Evolutionary conservation across 2,888 invertebrate genomes (phyloP).

Genomic region (Dasypogon diadema): DNA sequence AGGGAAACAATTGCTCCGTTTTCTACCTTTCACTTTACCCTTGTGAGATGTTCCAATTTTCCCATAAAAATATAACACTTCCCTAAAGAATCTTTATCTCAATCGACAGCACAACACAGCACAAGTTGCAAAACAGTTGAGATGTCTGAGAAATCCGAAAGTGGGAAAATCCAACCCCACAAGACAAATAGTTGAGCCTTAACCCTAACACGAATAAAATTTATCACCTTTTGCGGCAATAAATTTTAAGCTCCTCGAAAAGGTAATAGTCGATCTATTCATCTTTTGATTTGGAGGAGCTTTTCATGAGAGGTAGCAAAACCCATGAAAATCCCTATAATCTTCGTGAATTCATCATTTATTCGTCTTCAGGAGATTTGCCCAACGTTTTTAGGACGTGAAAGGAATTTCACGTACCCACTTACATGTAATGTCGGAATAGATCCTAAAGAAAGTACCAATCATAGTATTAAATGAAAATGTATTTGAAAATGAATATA

Average conservation of each 20-base stretch:
- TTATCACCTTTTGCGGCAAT: conserved; percentile 32
- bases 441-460: neutral
- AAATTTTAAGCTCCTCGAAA: conserved; percentile 24
- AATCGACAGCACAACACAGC: too few species aligned
- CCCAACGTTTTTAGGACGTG: conserved; percentile 10
- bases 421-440: neutral
- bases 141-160: too few species aligned
- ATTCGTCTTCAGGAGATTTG: conserved; percentile 12
- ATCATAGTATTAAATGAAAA: neutral
- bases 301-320: neutral
- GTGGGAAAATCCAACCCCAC: neutral
- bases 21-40: too few species aligned
- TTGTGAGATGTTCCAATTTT: too few species aligned
- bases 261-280: conserved; percentile 25
- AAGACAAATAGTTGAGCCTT: neutral
- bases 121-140: too few species aligned
- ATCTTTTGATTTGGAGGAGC: conserved; percentile 30
- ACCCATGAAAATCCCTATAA: conserved; percentile 15
- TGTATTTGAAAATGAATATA: conserved; percentile 18
- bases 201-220: neutral
- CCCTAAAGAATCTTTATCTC: too few species aligned
- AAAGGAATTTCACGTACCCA: conserved; percentile 8
- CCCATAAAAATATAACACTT: too few species aligned
- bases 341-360: conserved; percentile 29
- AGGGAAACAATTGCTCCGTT: too few species aligned